These are phyloP conservation scores for Tokudaia muenninki DNA, from an alignment of 2,797 vertebrate genomes.

Conservation along the genomic window DNA sequence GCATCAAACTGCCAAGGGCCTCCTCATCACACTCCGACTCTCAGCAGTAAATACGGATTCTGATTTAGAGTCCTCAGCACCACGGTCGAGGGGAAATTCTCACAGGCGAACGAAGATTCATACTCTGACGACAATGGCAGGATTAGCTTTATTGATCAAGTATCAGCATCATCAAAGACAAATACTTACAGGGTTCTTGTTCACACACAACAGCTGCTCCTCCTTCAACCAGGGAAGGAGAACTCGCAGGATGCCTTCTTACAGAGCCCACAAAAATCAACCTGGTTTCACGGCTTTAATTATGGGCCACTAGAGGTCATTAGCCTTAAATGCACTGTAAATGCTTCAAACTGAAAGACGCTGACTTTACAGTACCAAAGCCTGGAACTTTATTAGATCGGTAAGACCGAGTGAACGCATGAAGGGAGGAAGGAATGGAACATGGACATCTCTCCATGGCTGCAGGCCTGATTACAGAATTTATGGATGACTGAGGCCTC, in stretches of 20 bases:
- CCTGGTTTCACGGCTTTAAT: not conserved
- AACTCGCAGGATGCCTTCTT: not conserved
- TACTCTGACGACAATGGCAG: conserved; percentile 57
- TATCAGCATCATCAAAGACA: conserved; percentile 16
- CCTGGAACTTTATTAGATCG: conserved; percentile 17
- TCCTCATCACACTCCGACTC: not conserved
- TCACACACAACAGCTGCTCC: not conserved
- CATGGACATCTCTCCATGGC: not conserved
- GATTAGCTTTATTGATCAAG: conserved; percentile 69
- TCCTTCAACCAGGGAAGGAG: not conserved
- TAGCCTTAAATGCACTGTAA: conserved; percentile 32
- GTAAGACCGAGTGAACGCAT: not conserved
- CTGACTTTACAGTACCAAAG: conserved; percentile 4
- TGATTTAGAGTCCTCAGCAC: conserved; percentile 16
- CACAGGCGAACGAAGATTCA: conserved; percentile 49
- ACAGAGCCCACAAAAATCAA: not conserved
- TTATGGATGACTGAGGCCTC: conserved; percentile 39
- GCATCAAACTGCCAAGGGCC: conserved; percentile 2
- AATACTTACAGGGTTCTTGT: not conserved
- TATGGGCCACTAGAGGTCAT: not conserved
- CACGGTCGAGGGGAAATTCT: conserved; percentile 53
- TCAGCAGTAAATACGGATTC: not conserved
- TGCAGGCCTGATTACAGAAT: conserved; percentile 25
- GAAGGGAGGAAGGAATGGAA: not conserved
- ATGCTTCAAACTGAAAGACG: conserved; percentile 45